Conservation (phyloP, 1,140 invertebrate species). For the Sitobion miscanthi region DNA sequence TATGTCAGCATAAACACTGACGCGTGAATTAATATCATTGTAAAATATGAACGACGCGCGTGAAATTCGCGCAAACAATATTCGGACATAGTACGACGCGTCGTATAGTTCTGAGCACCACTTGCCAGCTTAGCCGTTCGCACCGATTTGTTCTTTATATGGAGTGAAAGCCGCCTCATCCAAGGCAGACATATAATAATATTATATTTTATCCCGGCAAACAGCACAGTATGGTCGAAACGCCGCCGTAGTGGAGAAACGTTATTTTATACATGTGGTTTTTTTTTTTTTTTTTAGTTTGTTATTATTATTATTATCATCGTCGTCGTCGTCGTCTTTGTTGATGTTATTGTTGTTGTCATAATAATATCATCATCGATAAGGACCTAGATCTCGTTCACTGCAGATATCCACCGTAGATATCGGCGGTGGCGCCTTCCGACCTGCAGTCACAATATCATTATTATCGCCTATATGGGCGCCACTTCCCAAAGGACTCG, state of each 20-base stretch:
- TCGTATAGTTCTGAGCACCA: slow-evolving; percentile 39
- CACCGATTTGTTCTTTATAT: slow-evolving; percentile 55
- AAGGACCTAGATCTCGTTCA: background rate
- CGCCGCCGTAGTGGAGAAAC: slow-evolving; percentile 11
- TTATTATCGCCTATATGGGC: background rate
- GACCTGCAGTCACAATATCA: background rate
- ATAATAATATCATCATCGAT: background rate
- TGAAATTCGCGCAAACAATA: slow-evolving; percentile 2
- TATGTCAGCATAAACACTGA: too few relatives aligned
- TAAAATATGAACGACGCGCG: background rate
- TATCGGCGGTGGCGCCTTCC: background rate
- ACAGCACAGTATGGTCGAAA: slow-evolving; percentile 33
- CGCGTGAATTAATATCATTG: background rate
- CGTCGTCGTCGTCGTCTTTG: background rate
- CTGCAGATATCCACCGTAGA: too few relatives aligned
- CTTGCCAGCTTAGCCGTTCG: slow-evolving; percentile 40
- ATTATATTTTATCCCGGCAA: background rate
- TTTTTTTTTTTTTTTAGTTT: slow-evolving; percentile 58
- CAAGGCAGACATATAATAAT: slow-evolving; percentile 44
- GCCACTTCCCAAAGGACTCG: background rate
- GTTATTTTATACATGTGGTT: slow-evolving; percentile 10
- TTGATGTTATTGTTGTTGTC: background rate
- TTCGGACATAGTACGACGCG: background rate
- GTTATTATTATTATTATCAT: background rate
- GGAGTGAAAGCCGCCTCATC: slow-evolving; percentile 55